A percentile compares a stretch with the other conserved stretches of the same genome.
phyloP scores from a whole-genome alignment of 2,797 vertebrate species.

The Meda fulgida region DNA sequence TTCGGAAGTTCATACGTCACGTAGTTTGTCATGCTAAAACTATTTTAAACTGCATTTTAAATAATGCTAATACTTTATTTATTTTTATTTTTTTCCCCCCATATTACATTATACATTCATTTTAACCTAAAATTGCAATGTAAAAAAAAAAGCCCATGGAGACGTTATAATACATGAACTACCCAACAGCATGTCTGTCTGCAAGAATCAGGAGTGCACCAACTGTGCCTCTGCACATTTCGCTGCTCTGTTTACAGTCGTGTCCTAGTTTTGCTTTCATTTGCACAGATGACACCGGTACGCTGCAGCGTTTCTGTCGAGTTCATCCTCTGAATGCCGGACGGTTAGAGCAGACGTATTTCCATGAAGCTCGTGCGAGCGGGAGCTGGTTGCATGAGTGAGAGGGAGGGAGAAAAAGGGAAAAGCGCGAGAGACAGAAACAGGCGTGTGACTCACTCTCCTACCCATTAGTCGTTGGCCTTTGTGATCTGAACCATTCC shows the following conservation, averaged over 20 bases:
- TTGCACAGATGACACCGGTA: slow-evolving; percentile 30
- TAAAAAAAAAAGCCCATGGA: no score
- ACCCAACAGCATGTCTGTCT: neutral
- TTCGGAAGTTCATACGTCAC: neutral
- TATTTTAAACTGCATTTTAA: neutral
- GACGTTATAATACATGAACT: neutral
- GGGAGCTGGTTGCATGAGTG: slow-evolving; percentile 37
- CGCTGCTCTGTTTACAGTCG: slow-evolving; percentile 8
- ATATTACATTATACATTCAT: neutral
- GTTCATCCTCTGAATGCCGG: slow-evolving; percentile 24
- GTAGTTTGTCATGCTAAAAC: neutral
- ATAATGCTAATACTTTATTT: neutral
- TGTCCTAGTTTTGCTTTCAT: slow-evolving; percentile 45
- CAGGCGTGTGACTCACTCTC: slow-evolving; percentile 61
- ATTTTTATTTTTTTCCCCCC: neutral
- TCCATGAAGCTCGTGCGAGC: slow-evolving; percentile 40
- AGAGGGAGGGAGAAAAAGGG: slow-evolving; percentile 41
- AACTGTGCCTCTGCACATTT: neutral
- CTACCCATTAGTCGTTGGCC: slow-evolving; percentile 58
- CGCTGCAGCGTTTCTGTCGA: slow-evolving; percentile 24
- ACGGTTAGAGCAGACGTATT: slow-evolving; percentile 39
- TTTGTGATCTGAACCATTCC: slow-evolving; percentile 60
- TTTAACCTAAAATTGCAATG: neutral
- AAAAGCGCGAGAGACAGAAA: slow-evolving; percentile 47
- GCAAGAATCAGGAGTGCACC: slow-evolving; percentile 17